A percentile compares a stretch with the other conserved stretches of the same genome.
Evolutionary conservation across 1,140 invertebrate genomes (phyloP).

Genomic region (Ceratoteleas bidentatus): DNA sequence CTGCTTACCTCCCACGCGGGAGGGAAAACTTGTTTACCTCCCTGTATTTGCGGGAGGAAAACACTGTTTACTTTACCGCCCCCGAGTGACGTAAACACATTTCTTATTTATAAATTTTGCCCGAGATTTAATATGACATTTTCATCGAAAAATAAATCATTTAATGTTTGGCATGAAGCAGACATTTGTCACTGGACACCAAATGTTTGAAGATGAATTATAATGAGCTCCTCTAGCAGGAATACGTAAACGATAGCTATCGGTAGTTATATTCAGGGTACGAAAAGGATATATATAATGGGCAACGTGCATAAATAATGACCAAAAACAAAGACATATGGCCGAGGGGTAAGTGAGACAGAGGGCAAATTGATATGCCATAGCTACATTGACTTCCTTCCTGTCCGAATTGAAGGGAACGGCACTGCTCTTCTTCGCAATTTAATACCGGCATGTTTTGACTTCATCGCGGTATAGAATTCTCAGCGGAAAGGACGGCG

Average conservation of each 20-base stretch:
- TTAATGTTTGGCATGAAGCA: too few relatives aligned
- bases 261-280: conserved; percentile 44
- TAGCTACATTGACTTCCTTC: conserved; percentile 77
- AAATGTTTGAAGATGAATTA: conserved; percentile 16
- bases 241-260: conserved; percentile 36
- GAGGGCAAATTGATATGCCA: conserved; percentile 75
- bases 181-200: conserved; percentile 8
- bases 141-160: too few relatives aligned
- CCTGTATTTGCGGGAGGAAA: too few relatives aligned
- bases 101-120: too few relatives aligned
- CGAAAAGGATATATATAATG: conserved; percentile 57
- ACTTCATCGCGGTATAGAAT: conserved; percentile 22
- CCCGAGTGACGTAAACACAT: too few relatives aligned
- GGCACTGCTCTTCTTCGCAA: conserved; percentile 52
- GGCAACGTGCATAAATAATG: conserved; percentile 59
- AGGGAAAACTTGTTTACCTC: too few relatives aligned
- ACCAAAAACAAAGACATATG: conserved; percentile 50
- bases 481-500: conserved; percentile 7
- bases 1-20: too few relatives aligned
- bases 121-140: too few relatives aligned
- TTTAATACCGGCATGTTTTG: conserved; percentile 57
- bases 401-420: conserved; percentile 74
- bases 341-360: conserved; percentile 52
- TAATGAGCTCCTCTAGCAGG: conserved; percentile 28
- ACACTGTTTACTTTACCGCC: too few relatives aligned